Percentiles rank a stretch among this genome's conserved stretches.
Evolutionary conservation across 2,888 invertebrate species (phyloP).

Genomic region (Antheraea yamamai): DNA sequence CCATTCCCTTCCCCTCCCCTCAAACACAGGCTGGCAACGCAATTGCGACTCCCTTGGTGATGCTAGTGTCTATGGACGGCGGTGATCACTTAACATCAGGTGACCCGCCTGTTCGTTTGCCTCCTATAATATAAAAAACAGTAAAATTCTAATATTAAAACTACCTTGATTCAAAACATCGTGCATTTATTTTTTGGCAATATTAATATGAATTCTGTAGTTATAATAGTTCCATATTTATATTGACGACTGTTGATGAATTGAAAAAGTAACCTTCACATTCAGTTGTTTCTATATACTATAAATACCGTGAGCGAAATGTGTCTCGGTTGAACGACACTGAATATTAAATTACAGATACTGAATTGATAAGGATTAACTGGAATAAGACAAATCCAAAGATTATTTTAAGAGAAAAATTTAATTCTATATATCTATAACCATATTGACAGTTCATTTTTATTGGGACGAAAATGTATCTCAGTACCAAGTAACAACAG

Average conservation of each 20-base stretch:
- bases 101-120: no score
- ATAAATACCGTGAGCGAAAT: conserved; percentile 2
- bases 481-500: no score
- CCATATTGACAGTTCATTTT: no score
- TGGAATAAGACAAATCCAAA: neutral
- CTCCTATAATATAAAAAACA: no score
- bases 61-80: no score
- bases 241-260: neutral
- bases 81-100: no score
- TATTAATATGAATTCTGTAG: neutral
- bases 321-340: neutral
- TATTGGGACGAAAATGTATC: no score
- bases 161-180: neutral
- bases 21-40: no score
- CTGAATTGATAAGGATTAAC: neutral
- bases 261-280: neutral
- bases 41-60: no score
- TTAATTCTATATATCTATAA: no score
- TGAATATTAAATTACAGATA: neutral
- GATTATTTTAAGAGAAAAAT: neutral
- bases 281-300: conserved; percentile 3
- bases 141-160: neutral
- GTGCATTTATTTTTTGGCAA: neutral
- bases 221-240: neutral
- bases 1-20: no score